Evolutionary conservation across 2,797 vertebrate genomes (phyloP).

Genomic region (Tiaroga cobitis): DNA sequence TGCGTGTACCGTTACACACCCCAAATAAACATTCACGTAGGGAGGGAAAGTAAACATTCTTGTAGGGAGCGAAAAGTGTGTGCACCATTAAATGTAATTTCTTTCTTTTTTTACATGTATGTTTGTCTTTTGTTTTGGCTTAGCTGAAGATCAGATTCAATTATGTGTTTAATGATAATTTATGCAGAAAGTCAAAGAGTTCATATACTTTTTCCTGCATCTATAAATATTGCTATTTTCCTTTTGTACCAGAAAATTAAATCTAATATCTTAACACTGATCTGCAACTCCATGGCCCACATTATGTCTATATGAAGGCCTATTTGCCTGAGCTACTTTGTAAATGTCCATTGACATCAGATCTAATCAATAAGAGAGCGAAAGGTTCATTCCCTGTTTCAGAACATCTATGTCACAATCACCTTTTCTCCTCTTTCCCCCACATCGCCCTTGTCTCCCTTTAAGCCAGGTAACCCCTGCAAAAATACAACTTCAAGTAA

Average conservation of each 20-base stretch:
- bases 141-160: not conserved
- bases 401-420: constrained; percentile 74
- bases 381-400: constrained; percentile 56
- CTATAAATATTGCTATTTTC: not conserved
- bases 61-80: not conserved
- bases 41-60: no score
- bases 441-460: constrained; percentile 95
- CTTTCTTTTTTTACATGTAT: not conserved
- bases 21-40: not conserved
- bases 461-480: constrained; percentile 96
- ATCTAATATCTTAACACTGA: not conserved
- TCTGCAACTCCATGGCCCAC: not conserved
- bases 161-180: not conserved
- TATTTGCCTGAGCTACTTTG: constrained; percentile 44
- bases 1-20: not conserved
- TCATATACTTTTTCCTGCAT: constrained; percentile 5
- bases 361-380: constrained; percentile 61
- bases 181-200: not conserved
- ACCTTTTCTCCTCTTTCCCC: constrained; percentile 99
- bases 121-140: not conserved
- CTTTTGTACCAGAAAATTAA: not conserved
- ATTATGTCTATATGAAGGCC: constrained; percentile 6
- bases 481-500: constrained; percentile 81
- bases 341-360: constrained; percentile 84
- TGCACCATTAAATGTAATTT: not conserved